A percentile compares a stretch with the other conserved stretches of the same genome.
Conservation (phyloP, 1,140 invertebrate species). For the Armadillidium nasatum region DNA sequence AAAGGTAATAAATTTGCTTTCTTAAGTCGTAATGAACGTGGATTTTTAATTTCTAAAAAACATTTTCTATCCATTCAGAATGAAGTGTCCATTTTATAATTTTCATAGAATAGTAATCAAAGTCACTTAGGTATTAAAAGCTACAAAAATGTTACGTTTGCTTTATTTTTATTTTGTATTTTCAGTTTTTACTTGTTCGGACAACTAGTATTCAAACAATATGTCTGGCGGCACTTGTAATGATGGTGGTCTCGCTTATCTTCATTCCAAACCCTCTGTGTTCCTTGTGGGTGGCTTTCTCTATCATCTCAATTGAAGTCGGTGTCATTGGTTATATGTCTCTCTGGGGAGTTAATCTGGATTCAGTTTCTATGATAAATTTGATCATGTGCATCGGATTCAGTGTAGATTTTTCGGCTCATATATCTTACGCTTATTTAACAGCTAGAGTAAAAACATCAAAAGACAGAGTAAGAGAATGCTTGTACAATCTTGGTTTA, state of each 20-base stretch:
- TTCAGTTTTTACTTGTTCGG: slow-evolving; percentile 84
- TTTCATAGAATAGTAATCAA: not conserved
- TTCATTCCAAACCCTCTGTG: slow-evolving; percentile 93
- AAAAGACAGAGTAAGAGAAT: slow-evolving; percentile 74
- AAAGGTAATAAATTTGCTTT: too few species aligned
- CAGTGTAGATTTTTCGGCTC: slow-evolving; percentile 94
- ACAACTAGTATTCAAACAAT: slow-evolving; percentile 90
- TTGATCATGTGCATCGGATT: slow-evolving; percentile 98
- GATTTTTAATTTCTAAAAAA: too few species aligned
- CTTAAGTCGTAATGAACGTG: too few species aligned
- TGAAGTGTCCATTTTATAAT: too few species aligned
- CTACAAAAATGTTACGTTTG: too few species aligned
- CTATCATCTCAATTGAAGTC: slow-evolving; percentile 91
- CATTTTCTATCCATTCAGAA: too few species aligned
- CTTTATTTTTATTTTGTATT: slow-evolving; percentile 48
- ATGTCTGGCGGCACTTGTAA: slow-evolving; percentile 80
- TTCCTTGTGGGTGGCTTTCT: slow-evolving; percentile 89
- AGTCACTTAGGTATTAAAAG: too few species aligned
- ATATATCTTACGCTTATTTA: slow-evolving; percentile 96
- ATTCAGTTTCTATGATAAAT: slow-evolving; percentile 98
- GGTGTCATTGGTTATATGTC: slow-evolving; percentile 95
- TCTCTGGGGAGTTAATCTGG: slow-evolving; percentile 88
- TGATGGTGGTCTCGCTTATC: slow-evolving; percentile 92
- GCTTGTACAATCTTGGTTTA: slow-evolving; percentile 80
- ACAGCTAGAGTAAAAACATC: slow-evolving; percentile 71